phyloP scores from a whole-genome alignment of 2,888 invertebrate species.

The Lochmaea capreae region DNA sequence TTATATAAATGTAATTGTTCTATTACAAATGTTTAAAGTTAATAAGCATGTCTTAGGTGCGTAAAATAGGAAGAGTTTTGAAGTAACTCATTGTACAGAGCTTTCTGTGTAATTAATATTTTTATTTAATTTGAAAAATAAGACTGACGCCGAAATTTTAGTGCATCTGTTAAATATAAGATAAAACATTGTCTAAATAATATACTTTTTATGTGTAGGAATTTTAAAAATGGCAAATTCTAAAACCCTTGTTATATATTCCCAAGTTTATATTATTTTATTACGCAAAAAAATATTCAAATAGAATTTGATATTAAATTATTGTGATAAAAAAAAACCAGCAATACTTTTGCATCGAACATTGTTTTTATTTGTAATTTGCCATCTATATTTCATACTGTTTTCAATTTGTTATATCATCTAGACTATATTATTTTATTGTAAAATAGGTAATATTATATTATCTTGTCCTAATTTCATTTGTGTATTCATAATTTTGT shows the following conservation, averaged over 20 bases:
- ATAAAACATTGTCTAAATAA: too few relatives aligned
- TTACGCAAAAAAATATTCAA: conserved; percentile 25
- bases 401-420: conserved; percentile 43
- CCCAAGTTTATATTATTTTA: conserved; percentile 42
- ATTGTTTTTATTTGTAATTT: conserved; percentile 44
- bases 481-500: conserved; percentile 53
- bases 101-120: background rate
- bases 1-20: too few relatives aligned
- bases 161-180: background rate
- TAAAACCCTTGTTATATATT: background rate
- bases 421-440: conserved; percentile 42
- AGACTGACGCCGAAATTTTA: background rate
- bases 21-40: too few relatives aligned
- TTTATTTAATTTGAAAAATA: background rate
- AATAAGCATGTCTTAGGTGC: too few relatives aligned
- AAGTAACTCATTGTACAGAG: background rate
- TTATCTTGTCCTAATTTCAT: conserved; percentile 41
- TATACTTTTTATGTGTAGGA: too few relatives aligned
- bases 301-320: conserved; percentile 42
- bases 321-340: conserved; percentile 47
- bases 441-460: conserved; percentile 45
- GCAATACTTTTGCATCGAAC: conserved; percentile 57
- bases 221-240: background rate
- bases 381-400: conserved; percentile 39
- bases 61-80: background rate